phyloP scores from a whole-genome alignment of 2,888 invertebrate species.

The Leptinotarsa haldemani region DNA sequence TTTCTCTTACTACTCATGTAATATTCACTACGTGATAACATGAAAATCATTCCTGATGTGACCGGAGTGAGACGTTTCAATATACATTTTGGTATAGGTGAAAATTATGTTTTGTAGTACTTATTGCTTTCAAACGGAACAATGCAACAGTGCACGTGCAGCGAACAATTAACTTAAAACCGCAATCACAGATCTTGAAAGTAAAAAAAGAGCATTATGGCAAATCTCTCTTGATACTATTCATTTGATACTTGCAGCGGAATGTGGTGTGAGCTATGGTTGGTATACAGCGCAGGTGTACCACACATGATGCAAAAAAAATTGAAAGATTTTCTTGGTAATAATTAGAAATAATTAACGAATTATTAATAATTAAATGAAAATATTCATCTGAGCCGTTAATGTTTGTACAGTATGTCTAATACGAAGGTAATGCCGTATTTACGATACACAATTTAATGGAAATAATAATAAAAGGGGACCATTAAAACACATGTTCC shows the following conservation, averaged over 20 bases:
- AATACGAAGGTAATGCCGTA: slow-evolving; percentile 24
- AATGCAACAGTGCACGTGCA: slow-evolving; percentile 20
- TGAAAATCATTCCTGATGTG: slow-evolving; percentile 1
- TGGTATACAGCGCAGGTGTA: slow-evolving; percentile 40
- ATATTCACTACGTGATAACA: slow-evolving; percentile 18
- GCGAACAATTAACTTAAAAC: slow-evolving; percentile 13
- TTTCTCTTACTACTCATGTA: not conserved
- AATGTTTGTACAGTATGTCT: slow-evolving; percentile 33
- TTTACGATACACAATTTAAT: not conserved
- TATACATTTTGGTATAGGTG: not conserved
- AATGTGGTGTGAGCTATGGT: slow-evolving; percentile 37
- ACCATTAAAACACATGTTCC: not conserved
- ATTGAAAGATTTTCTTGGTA: slow-evolving; percentile 34
- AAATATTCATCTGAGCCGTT: slow-evolving; percentile 26
- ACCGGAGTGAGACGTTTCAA: not conserved
- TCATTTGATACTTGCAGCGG: slow-evolving; percentile 23
- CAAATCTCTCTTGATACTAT: slow-evolving; percentile 18
- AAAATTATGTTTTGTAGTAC: not conserved
- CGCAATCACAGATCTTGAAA: not conserved
- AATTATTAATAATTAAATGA: slow-evolving; percentile 35
- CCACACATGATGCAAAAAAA: slow-evolving; percentile 40
- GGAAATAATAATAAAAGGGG: slow-evolving; percentile 2
- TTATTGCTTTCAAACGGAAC: not conserved
- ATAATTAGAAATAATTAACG: slow-evolving; percentile 48
- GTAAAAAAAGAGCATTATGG: not conserved